Evolutionary conservation across 2,797 vertebrate species (phyloP), one percentile per base, ranked within the genome.

Genomic region (Siniperca obscura): DNA sequence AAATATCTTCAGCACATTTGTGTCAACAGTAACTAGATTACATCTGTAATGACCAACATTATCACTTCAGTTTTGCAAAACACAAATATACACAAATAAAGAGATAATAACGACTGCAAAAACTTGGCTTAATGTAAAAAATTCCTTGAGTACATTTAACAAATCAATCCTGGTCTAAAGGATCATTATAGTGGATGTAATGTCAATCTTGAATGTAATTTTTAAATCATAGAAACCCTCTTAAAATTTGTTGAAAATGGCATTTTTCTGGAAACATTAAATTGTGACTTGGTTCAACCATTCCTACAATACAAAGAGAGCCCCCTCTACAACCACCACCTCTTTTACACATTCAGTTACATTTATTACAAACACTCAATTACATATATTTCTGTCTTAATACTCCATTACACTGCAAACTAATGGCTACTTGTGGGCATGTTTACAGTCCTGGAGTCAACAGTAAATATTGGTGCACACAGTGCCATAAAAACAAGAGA

Each of bases 401-500:
- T n/a, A 30, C 34, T 76, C 13, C 2, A 74, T 56, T 22, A 52
- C 1, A 65, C 4, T 34, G 22, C 14, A 30, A 17, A 2, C 69
- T 34, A 40, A 68, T 38, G 10, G 9, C 5, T 3, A 64, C 42
- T 42, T 8, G 1, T 40, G 19, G 14, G 19, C 4, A 34, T 8
- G 44, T 60, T 64, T 48, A 30, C 25, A 72, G 66, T 50, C 36
- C 9, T 76, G 17, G 0, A 50, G 38, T 64, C 2, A 38, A 25
- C 52, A 65, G 36, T 25, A 64, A 53, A 56, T 12, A 16, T 3
- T 7, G 22, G 9, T 25, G 44, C 25, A 40, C 7, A 13, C 44
- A 16, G 25, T 5, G 8, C 7, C 40, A 22, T 50, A 36, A 64
- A 82, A 85, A 87, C 42, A 62, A 73, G 55, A 84, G 42, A 69